A percentile compares a stretch with the other conserved stretches of the same genome.
Conservation (phyloP, 2,797 vertebrate genomes). For the Anableps anableps region DNA sequence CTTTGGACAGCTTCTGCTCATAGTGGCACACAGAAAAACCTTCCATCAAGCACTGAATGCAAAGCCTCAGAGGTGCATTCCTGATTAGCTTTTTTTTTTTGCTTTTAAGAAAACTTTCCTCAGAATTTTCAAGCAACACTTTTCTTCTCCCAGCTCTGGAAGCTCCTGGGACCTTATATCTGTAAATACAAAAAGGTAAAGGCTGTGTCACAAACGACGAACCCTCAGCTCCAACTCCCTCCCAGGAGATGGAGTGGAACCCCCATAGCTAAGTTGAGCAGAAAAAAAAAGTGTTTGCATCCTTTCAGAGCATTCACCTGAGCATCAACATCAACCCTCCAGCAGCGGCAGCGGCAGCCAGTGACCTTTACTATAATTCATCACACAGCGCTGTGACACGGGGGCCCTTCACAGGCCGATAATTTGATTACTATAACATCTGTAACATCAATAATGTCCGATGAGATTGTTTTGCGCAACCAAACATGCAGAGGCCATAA, state of each 20-base stretch:
- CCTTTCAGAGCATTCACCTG: constrained; percentile 63
- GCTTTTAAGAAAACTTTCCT: background rate
- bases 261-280: background rate
- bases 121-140: background rate
- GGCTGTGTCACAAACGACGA: background rate
- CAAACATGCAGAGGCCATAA: constrained; percentile 83
- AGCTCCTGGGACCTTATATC: background rate
- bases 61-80: too few relatives aligned
- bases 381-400: constrained; percentile 70
- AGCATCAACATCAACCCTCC: constrained; percentile 72
- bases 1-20: background rate
- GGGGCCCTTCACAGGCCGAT: constrained; percentile 83
- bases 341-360: constrained; percentile 62
- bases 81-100: background rate
- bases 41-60: background rate
- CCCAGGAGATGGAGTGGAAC: background rate
- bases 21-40: background rate
- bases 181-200: background rate
- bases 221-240: background rate
- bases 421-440: constrained; percentile 87
- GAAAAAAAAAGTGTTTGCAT: background rate
- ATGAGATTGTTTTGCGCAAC: constrained; percentile 84
- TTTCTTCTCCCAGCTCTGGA: background rate
- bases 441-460: constrained; percentile 86
- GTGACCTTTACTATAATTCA: constrained; percentile 84